Conservation (phyloP, 53 echinoderm and acorn worm species). For the Echinometra lucunter region DNA sequence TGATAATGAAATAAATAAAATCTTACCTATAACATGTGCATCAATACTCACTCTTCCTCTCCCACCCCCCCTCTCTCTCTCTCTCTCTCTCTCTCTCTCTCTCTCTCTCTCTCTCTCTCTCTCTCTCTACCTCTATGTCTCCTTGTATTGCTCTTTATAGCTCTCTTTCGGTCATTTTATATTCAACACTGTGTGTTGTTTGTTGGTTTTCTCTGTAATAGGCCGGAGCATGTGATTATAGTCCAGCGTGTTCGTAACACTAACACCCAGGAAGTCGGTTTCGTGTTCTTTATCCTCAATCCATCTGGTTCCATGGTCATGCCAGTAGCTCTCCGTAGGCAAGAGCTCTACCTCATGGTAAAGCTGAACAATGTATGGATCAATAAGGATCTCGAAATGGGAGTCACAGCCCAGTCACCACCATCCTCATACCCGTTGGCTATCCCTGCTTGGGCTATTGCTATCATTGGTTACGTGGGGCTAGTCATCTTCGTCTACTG, state of each 20-base stretch:
- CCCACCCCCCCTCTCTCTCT: not conserved
- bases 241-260: slow-evolving; percentile 64
- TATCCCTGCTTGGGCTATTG: slow-evolving; percentile 87
- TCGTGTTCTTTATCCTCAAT: slow-evolving; percentile 85
- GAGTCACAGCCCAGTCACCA: slow-evolving; percentile 66
- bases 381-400: slow-evolving; percentile 39
- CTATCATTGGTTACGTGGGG: slow-evolving; percentile 79
- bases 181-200: no score
- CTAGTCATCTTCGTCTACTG: slow-evolving; percentile 77
- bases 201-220: not conserved
- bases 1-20: no score
- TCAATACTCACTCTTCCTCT: no score
- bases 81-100: not conserved
- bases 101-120: not conserved
- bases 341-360: slow-evolving; percentile 86
- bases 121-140: not conserved
- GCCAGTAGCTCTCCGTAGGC: slow-evolving; percentile 84
- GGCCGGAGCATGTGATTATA: slow-evolving; percentile 79
- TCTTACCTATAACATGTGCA: no score
- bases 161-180: no score
- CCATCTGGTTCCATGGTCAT: slow-evolving; percentile 79
- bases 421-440: slow-evolving; percentile 69
- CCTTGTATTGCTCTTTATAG: no score
- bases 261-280: slow-evolving; percentile 50
- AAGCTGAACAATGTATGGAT: slow-evolving; percentile 76